Base-by-base conservation (phyloP, 1,140 invertebrate species). In the Dysdera silvatica region DNA sequence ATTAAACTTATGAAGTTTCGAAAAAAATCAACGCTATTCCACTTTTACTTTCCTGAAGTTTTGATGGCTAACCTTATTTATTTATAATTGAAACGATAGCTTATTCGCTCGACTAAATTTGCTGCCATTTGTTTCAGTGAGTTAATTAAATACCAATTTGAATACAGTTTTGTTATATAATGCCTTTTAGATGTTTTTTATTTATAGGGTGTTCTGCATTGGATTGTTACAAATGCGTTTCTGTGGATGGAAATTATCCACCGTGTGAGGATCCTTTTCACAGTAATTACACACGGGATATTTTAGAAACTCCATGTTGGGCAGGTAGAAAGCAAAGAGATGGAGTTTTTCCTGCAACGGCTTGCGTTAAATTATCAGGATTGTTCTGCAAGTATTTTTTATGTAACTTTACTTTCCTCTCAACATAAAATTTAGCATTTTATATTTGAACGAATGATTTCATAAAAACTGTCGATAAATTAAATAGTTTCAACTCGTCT, bases 221-320 rank as follows among this genome's bases (percentile, higher is more conserved):
- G 71, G 94, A 95, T 74, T 98, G 94, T 75, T 98, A 95, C 80
- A 94, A 93, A 74, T 98, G 94, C 73, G 87, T 91, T 23, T 97
- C 94, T 3, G 83, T 91, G 74, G 90, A 92, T 74, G 86, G 88
- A 12, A 79, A 83, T 70, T 93, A 94, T 74, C 83, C 82, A 57
- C 83, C 86, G 3, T 96, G 94, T 75, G 94, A 97, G 73, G 95
- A 98, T 78, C 91, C 91, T 0, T 98, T 98, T 78, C 94, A 98
- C 78, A 91, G 93, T 74, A 93, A 94, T 75, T 88, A 85, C 67
- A 89, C 88, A 3, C 75, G 83, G 18, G 82, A 84, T 62, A 87
- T 93, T 72, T 80, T 91, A 47, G 88, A 95, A 75, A 86, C 87
- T 14, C 91, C 91, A 5, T 98, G 95, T 74, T 87, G 90, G 83